Conservation (phyloP, 2,888 invertebrate genomes). For the Lithosia quadra region DNA sequence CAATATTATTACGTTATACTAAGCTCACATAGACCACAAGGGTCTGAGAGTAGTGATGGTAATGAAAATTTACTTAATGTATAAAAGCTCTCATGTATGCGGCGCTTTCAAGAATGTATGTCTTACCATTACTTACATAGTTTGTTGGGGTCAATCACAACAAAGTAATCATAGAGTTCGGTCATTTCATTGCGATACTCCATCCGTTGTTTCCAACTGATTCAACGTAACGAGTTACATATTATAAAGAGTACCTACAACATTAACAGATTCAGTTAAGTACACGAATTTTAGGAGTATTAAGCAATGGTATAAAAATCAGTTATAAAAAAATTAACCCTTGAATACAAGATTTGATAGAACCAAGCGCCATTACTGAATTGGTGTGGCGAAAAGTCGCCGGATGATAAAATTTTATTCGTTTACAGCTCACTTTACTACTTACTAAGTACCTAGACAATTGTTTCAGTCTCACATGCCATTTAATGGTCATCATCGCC, state of each 20-base stretch:
- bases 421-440: background rate
- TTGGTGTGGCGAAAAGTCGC: background rate
- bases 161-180: background rate
- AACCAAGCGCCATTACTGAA: background rate
- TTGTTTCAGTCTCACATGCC: constrained; percentile 25
- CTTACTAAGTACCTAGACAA: constrained; percentile 20
- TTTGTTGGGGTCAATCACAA: background rate
- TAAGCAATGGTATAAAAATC: too few relatives aligned
- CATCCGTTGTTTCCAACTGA: background rate
- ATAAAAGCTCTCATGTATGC: background rate
- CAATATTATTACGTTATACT: background rate
- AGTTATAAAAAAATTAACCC: too few relatives aligned
- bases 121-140: background rate
- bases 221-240: background rate
- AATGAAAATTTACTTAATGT: background rate
- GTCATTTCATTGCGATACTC: background rate
- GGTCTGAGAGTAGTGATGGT: background rate
- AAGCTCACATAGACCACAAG: background rate
- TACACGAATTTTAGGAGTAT: background rate
- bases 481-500: constrained; percentile 14
- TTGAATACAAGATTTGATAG: too few relatives aligned
- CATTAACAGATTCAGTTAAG: too few relatives aligned
- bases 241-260: too few relatives aligned
- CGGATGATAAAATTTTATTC: background rate
- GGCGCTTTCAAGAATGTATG: too few relatives aligned